Conservation (phyloP, 2,888 invertebrate species). For the Papilio elwesi region DNA sequence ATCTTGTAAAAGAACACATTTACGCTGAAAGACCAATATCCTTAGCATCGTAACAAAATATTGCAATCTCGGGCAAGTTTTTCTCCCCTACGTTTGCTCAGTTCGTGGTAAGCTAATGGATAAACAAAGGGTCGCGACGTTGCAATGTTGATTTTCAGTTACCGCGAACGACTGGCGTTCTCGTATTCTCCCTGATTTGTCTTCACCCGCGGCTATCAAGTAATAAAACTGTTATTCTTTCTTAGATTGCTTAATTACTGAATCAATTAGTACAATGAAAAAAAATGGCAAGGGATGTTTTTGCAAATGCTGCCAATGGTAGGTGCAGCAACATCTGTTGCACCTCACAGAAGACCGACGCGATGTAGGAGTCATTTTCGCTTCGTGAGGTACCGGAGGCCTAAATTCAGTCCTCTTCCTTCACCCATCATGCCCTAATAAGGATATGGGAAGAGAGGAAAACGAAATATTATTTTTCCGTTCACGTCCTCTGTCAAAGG, state of each 20-base stretch:
- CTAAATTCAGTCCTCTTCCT: no score
- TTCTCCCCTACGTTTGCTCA: slow-evolving; percentile 61
- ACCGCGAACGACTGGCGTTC: slow-evolving; percentile 27
- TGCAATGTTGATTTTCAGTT: slow-evolving; percentile 40
- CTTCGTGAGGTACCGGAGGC: no score
- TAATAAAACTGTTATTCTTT: slow-evolving; percentile 24
- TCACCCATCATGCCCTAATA: no score
- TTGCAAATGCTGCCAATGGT: background rate
- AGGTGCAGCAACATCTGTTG: background rate
- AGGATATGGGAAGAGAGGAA: no score
- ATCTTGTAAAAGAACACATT: slow-evolving; percentile 11
- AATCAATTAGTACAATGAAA: background rate
- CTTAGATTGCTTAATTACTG: slow-evolving; percentile 6
- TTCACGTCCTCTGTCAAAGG: no score
- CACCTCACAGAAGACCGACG: no score
- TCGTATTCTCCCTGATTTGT: slow-evolving; percentile 78
- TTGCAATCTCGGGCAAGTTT: slow-evolving; percentile 40
- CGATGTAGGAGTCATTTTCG: no score
- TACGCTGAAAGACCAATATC: slow-evolving; percentile 60
- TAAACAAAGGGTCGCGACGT: slow-evolving; percentile 72
- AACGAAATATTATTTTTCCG: no score
- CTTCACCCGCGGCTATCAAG: slow-evolving; percentile 57
- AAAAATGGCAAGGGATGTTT: background rate
- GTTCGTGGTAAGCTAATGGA: slow-evolving; percentile 79
- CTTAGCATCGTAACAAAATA: slow-evolving; percentile 50